Conservation (phyloP, 2,888 invertebrate genomes). For the Cryptocephalus primarius region DNA sequence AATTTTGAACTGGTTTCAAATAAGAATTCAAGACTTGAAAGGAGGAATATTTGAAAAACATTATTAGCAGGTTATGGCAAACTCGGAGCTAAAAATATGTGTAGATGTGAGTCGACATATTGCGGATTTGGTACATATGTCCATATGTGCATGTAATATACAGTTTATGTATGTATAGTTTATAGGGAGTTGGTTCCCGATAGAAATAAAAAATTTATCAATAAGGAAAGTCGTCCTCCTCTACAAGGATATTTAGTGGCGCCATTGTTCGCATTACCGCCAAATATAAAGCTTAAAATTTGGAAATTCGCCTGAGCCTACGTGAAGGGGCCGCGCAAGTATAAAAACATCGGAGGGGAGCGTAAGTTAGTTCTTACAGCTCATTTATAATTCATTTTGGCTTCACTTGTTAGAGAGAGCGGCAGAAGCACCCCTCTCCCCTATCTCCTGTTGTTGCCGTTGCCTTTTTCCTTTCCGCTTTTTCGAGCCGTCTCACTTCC, state of each 20-base stretch:
- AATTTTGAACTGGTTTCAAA: too few species aligned
- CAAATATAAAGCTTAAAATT: conserved; percentile 32
- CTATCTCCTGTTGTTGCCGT: background rate
- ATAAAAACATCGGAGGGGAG: conserved; percentile 32
- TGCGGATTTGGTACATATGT: too few species aligned
- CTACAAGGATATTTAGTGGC: background rate
- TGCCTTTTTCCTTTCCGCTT: conserved; percentile 12
- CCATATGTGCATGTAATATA: too few species aligned
- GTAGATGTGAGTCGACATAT: too few species aligned
- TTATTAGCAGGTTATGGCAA: too few species aligned
- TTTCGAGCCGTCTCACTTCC: conserved; percentile 25
- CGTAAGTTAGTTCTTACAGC: conserved; percentile 40
- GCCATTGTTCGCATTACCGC: conserved; percentile 10
- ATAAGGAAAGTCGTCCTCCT: conserved; percentile 4
- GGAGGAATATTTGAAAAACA: too few species aligned
- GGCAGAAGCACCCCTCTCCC: conserved; percentile 11
- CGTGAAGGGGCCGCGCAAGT: conserved; percentile 25
- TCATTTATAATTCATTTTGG: conserved; percentile 37
- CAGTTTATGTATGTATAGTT: too few species aligned
- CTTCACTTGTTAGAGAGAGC: conserved; percentile 24
- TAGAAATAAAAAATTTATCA: conserved; percentile 4
- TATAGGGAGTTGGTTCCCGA: conserved; percentile 5
- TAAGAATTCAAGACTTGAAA: too few species aligned
- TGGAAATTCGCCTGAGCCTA: conserved; percentile 25
- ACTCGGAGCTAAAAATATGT: too few species aligned